These are phyloP conservation scores for Caenorhabditis brenneri DNA, from an alignment of 1,140 invertebrate species.

Conservation along the genomic window DNA sequence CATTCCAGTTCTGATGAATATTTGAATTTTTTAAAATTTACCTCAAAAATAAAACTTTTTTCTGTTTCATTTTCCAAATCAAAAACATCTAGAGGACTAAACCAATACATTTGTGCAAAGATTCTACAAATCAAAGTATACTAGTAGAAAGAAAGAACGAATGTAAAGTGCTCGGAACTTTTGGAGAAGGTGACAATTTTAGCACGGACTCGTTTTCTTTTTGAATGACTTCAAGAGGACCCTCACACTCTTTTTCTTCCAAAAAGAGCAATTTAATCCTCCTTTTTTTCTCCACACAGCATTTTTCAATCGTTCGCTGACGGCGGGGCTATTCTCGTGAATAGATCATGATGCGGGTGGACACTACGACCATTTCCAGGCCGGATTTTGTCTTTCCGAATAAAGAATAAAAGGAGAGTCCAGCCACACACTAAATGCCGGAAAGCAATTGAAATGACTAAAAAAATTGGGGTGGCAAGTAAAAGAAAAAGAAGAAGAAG, in stretches of 20 bases:
- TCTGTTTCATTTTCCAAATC: no score
- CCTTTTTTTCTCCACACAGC: background rate
- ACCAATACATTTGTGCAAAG: no score
- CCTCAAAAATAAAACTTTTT: no score
- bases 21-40: no score
- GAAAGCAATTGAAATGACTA: conserved; percentile 42
- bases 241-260: background rate
- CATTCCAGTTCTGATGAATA: no score
- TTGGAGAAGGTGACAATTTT: conserved; percentile 24
- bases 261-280: conserved; percentile 36
- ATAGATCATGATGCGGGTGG: conserved; percentile 43
- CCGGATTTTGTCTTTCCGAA: conserved; percentile 21
- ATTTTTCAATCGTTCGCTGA: background rate
- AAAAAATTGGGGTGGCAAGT: conserved; percentile 8
- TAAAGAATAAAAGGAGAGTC: background rate
- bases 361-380: conserved; percentile 41
- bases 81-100: background rate
- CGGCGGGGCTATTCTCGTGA: conserved; percentile 24
- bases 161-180: conserved; percentile 31
- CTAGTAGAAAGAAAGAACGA: background rate
- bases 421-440: background rate
- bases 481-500: background rate
- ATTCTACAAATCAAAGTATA: no score
- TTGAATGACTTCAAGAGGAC: background rate
- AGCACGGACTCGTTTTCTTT: background rate